phyloP scores from a whole-genome alignment of 1,140 invertebrate genomes.

The Antheraea pernyi region DNA sequence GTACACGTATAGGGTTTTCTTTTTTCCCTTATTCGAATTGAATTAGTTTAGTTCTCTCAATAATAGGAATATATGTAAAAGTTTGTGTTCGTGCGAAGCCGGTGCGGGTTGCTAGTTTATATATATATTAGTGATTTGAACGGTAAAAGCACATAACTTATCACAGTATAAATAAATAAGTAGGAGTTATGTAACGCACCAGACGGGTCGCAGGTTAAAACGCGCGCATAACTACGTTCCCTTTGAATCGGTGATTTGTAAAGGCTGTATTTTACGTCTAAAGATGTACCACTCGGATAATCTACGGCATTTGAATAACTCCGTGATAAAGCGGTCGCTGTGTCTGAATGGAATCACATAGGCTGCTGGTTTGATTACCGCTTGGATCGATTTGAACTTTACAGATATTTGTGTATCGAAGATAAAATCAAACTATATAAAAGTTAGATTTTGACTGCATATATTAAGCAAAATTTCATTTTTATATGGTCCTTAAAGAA shows the following conservation, averaged over 20 bases:
- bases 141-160: background rate
- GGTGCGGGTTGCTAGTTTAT: no score
- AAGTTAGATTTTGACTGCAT: no score
- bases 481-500: no score
- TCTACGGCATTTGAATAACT: background rate
- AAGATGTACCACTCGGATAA: background rate
- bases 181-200: background rate
- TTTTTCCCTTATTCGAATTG: no score
- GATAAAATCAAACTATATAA: no score
- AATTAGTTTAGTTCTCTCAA: no score
- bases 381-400: background rate
- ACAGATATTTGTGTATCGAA: background rate
- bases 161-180: background rate
- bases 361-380: background rate
- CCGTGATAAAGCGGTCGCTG: background rate
- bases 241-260: background rate
- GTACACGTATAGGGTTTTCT: no score
- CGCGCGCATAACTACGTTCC: background rate
- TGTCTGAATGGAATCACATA: background rate
- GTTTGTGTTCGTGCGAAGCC: no score
- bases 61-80: no score
- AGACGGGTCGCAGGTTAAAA: constrained; percentile 3
- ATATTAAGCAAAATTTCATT: no score
- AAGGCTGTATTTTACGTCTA: background rate
- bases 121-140: background rate